Evolutionary conservation across 2,113 vertebrate species (phyloP).

Genomic region (Onychostoma macrolepis): DNA sequence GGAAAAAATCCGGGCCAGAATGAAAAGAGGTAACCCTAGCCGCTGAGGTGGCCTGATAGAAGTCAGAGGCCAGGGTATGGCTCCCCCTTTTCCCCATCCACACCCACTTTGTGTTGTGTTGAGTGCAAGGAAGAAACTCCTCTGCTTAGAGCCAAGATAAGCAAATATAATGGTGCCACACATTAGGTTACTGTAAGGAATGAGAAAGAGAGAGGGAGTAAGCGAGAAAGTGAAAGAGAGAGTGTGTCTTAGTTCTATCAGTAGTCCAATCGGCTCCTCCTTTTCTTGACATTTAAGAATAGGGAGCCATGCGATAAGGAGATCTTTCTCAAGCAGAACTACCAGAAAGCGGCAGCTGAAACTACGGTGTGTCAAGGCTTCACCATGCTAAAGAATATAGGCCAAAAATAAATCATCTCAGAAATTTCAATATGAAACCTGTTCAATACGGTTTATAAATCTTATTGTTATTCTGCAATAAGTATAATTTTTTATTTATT

Average conservation of each 20-base stretch:
- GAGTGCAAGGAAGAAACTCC: conserved; percentile 49
- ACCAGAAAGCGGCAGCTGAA: background rate
- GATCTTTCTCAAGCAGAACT: conserved; percentile 26
- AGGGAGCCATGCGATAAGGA: conserved; percentile 52
- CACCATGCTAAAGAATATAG: background rate
- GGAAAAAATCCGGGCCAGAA: conserved; percentile 54
- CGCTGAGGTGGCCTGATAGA: conserved; percentile 69
- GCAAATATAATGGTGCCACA: conserved; percentile 59
- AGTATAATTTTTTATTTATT: too few relatives aligned
- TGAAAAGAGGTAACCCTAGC: conserved; percentile 70
- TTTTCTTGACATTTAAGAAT: conserved; percentile 47
- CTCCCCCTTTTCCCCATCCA: conserved; percentile 48
- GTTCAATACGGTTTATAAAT: background rate
- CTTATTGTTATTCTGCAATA: background rate
- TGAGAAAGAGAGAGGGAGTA: conserved; percentile 38
- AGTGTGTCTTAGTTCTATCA: conserved; percentile 41
- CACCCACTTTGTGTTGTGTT: conserved; percentile 51
- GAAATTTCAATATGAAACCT: background rate
- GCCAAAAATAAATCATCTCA: background rate
- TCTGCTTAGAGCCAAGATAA: conserved; percentile 54
- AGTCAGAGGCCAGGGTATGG: conserved; percentile 42
- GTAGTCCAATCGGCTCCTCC: conserved; percentile 34
- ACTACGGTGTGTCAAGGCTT: conserved; percentile 3
- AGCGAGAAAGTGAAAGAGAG: conserved; percentile 43
- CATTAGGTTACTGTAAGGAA: conserved; percentile 56